These are phyloP conservation scores for Schizothorax lantsangensis DNA, from an alignment of 2,797 vertebrate genomes.

Conservation along the genomic window DNA sequence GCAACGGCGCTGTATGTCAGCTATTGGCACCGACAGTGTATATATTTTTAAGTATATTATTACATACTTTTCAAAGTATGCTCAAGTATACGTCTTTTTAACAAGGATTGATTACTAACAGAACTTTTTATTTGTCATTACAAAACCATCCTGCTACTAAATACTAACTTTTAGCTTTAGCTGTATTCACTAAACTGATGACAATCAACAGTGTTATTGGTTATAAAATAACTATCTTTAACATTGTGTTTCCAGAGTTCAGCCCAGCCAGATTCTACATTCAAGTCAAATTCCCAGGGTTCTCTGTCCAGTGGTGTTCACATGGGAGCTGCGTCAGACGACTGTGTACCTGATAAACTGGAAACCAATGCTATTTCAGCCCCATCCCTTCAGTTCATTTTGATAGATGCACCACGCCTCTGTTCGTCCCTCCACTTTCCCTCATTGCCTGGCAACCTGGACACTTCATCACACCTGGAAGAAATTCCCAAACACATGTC, in stretches of 20 bases:
- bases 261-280: slow-evolving; percentile 63
- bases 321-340: slow-evolving; percentile 70
- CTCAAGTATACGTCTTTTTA: not conserved
- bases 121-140: not conserved
- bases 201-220: not conserved
- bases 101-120: not conserved
- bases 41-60: not conserved
- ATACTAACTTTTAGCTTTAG: slow-evolving; percentile 1
- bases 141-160: not conserved
- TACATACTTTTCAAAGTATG: not conserved
- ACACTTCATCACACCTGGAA: slow-evolving; percentile 71
- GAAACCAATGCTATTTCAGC: slow-evolving; percentile 70
- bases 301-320: slow-evolving; percentile 77
- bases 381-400: slow-evolving; percentile 44
- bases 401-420: slow-evolving; percentile 67
- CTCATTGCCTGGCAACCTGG: slow-evolving; percentile 88
- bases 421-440: slow-evolving; percentile 77
- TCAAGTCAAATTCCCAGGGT: slow-evolving; percentile 74
- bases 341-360: slow-evolving; percentile 63
- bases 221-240: not conserved
- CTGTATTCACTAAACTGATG: not conserved
- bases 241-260: slow-evolving; percentile 56
- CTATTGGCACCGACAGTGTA: not conserved
- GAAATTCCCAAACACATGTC: slow-evolving; percentile 88
- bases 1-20: no score